Evolutionary conservation across 2,797 vertebrate species (phyloP).

Genomic region (Tiaroga cobitis): DNA sequence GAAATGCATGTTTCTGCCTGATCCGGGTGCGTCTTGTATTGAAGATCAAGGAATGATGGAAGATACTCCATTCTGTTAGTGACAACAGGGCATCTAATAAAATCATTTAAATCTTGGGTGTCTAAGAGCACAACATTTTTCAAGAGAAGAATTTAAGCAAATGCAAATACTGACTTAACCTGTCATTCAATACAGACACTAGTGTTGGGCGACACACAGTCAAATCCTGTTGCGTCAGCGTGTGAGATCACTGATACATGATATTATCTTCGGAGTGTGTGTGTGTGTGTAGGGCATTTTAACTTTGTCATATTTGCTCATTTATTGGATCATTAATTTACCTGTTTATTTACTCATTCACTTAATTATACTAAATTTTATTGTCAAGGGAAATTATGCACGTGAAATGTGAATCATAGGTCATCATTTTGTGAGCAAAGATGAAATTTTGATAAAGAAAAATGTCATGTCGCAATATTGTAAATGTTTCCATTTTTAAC

Average conservation of each 20-base stretch:
- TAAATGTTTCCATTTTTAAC: not conserved
- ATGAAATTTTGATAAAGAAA: too few relatives aligned
- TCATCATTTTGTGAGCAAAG: too few relatives aligned
- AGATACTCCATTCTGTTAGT: conserved; percentile 53
- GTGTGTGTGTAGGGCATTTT: too few relatives aligned
- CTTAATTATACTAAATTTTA: not conserved
- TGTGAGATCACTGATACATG: not conserved
- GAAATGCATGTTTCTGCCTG: conserved; percentile 66
- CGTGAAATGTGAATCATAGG: too few relatives aligned
- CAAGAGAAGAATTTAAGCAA: conserved; percentile 16
- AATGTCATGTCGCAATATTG: too few relatives aligned
- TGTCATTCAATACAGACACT: not conserved
- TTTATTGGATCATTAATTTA: too few relatives aligned
- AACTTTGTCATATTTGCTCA: too few relatives aligned
- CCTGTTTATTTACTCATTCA: not conserved
- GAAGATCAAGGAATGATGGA: conserved; percentile 62
- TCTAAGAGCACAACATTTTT: conserved; percentile 31
- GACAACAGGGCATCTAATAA: conserved; percentile 50
- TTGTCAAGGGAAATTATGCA: not conserved
- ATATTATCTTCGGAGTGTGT: not conserved
- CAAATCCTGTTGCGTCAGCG: not conserved
- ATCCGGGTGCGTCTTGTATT: conserved; percentile 66
- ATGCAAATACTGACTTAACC: not conserved
- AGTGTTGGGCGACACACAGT: not conserved
- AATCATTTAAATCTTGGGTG: conserved; percentile 28